Conservation (phyloP, 2,113 vertebrate genomes). For the Dipodomys merriami region DNA sequence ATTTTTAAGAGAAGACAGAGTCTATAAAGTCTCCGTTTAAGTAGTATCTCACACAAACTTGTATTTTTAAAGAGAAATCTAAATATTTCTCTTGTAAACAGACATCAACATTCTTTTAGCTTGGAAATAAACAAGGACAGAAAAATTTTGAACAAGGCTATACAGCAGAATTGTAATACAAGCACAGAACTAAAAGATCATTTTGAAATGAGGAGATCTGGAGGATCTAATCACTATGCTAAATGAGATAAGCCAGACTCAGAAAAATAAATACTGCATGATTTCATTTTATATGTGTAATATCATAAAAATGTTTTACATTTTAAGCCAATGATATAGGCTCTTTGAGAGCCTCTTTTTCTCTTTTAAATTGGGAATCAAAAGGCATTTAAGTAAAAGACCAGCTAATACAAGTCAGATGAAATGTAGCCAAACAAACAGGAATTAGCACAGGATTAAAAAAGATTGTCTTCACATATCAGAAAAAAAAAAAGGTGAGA, state of each 20-base stretch:
- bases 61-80: not conserved
- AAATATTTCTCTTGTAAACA: not conserved
- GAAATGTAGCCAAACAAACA: not conserved
- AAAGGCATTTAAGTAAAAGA: not conserved
- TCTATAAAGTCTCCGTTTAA: constrained; percentile 7
- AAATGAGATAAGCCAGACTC: not conserved
- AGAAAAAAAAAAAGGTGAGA: no score
- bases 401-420: not conserved
- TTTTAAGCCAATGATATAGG: not conserved
- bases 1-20: not conserved
- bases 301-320: not conserved
- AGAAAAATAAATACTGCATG: not conserved
- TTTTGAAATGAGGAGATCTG: not conserved
- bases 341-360: constrained; percentile 16
- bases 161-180: constrained; percentile 21
- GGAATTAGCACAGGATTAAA: not conserved
- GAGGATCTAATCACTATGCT: not conserved
- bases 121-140: not conserved
- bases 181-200: constrained; percentile 1
- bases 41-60: constrained; percentile 19
- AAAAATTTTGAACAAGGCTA: not conserved
- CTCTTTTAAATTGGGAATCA: not conserved
- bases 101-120: not conserved
- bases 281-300: not conserved
- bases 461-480: not conserved